Evolutionary conservation across 2,888 invertebrate genomes (phyloP), one percentile per base, ranked within the genome.

Genomic region (Willowsia nigromaculata): DNA sequence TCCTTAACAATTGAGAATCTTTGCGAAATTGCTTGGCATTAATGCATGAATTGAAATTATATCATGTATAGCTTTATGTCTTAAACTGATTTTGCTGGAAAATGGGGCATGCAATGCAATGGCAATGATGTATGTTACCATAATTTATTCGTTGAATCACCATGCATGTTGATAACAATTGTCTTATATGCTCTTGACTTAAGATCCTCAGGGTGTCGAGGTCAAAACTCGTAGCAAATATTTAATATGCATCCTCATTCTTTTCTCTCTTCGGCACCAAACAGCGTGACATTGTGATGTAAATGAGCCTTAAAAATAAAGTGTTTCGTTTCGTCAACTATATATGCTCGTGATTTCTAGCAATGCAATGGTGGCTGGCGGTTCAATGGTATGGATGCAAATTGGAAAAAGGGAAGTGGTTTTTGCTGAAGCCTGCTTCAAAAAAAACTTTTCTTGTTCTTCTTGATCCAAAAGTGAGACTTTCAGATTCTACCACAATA

Each of bases 261-360:
- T 62, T n/a, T 81, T 25, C 18, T 62, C 40, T 62, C 27, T 78
- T 80, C 62, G 81, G 40, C 80, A 82, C 37, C 27, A 27, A 18
- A 27, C 33, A 50, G 13, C 1, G 62, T 30, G 27, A 62, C 43
- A 65, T 82, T 68, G 65, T 65, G 47, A 82, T 82, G 82, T 33
- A 84, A 84, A 84, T 84, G 83, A 84, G 56, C 33, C 71, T 56
- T 68, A 71, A 71, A 43, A 84, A 84, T 37, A 40, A 65, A 81
- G 40, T 53, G 59, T 65, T 50, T 30, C 65, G 30, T 22, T 50
- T 30, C 65, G 30, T 22, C 25, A 47, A 47, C 33, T 53, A 59
- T 47, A n/a, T 78, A 27, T 43, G 15, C 40, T 65, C 18, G 5
- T 13, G 25, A 65, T 47, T 82, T 37, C 56, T 15, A n/a, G 13